Evolutionary conservation across 1,140 invertebrate species (phyloP).

Genomic region (Sitodiplosis mosellana): DNA sequence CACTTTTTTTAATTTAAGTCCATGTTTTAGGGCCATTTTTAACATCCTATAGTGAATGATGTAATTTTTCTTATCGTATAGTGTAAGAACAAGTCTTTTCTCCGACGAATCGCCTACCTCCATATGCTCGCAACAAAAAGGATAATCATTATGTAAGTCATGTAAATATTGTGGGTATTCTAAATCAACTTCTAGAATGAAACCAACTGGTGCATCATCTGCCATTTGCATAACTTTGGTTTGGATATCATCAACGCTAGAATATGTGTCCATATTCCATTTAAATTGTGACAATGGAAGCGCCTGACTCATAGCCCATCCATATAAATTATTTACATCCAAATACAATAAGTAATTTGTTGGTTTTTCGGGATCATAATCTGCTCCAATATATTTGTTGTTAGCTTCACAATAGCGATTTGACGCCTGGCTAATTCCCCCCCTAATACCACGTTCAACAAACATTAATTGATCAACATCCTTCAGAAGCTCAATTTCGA

Average conservation of each 20-base stretch:
- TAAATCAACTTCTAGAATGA: slow-evolving; percentile 30
- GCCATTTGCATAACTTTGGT: slow-evolving; percentile 9
- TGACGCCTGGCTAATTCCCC: slow-evolving; percentile 20
- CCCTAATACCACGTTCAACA: slow-evolving; percentile 22
- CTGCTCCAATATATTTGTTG: slow-evolving; percentile 24
- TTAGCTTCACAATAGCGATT: slow-evolving; percentile 26
- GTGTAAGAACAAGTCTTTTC: slow-evolving; percentile 19
- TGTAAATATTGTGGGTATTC: slow-evolving; percentile 25
- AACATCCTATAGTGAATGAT: slow-evolving; percentile 30
- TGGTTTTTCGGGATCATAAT: slow-evolving; percentile 16
- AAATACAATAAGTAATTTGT: slow-evolving; percentile 25
- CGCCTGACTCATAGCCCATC: slow-evolving; percentile 26
- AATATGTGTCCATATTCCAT: slow-evolving; percentile 24
- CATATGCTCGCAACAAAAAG: slow-evolving; percentile 25
- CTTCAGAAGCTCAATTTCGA: slow-evolving; percentile 27
- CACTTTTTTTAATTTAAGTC: slow-evolving; percentile 27
- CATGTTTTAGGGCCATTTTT: slow-evolving; percentile 26
- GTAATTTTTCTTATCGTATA: slow-evolving; percentile 25
- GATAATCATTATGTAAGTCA: slow-evolving; percentile 30
- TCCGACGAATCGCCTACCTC: slow-evolving; percentile 7
- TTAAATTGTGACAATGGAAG: slow-evolving; percentile 20
- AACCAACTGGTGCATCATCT: slow-evolving; percentile 25
- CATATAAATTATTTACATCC: slow-evolving; percentile 37
- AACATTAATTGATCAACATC: slow-evolving; percentile 26
- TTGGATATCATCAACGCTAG: slow-evolving; percentile 21